Evolutionary conservation across 1,140 invertebrate species (phyloP), one percentile per base, ranked within the genome.

Genomic region (Pseudomyrmex dendroicus): DNA sequence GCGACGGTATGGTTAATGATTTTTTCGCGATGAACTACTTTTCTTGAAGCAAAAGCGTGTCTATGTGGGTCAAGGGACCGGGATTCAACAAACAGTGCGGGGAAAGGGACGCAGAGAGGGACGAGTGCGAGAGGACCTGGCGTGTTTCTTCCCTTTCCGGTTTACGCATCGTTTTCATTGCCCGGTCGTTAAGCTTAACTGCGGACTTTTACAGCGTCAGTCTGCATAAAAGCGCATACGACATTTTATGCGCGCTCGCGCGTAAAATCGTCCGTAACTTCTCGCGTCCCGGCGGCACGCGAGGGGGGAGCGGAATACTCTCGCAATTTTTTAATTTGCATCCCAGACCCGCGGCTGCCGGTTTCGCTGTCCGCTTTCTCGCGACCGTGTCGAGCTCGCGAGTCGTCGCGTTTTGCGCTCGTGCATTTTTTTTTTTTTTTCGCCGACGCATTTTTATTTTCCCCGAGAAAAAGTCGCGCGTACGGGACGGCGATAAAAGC

Each of bases 161-260:
- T 84, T 87, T 84, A 84, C 85, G 85, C 83, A 86, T 86, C 86
- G 82, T 84, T 88, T 85, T 87, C 86, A 87, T 87, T 88, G 86
- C 84, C 46, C 20, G 68, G 66, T 59, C 77, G 72, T 88, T 87
- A 82, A 87, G 83, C 63, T 87, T 88, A 80, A 87, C 86, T 88
- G 76, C 64, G 52, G 35, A 73, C 82, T 87, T 88, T 88, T 88
- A 87, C 64, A 68, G 83, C 25, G 66, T 80, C 76, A 72, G 76
- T 52, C 52, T 66, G 78, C 73, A 66, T 86, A 87, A 86, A 86
- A 86, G 66, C 52, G 64, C 84, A 73, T 22, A 59, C 73, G 64
- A 66, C 66, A 73, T 82, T 70, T 67, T 68, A 84, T 83, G 70
- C 82, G 68, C 73, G 76, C 83, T 25, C 73, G 73, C 73, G 78